A percentile compares a stretch with the other conserved stretches of the same genome.
phyloP scores from a whole-genome alignment of 1,140 invertebrate species.

The Listronotus bonariensis region DNA sequence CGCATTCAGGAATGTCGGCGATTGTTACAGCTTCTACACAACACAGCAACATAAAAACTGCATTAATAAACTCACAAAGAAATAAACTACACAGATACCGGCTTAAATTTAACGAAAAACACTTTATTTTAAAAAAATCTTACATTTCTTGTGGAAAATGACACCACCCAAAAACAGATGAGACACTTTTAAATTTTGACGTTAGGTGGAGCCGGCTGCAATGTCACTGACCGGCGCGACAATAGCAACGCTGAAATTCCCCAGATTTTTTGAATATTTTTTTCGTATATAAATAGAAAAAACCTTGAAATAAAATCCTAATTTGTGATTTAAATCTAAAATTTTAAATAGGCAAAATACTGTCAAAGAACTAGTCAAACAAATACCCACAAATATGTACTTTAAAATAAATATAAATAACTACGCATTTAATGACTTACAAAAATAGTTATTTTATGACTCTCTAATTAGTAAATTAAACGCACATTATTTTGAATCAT shows the following conservation, averaged over 20 bases:
- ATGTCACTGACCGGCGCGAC: constrained; percentile 1
- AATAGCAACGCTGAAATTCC: not conserved
- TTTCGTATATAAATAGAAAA: too few relatives aligned
- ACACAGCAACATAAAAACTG: constrained; percentile 1
- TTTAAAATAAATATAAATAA: too few relatives aligned
- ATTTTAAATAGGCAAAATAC: too few relatives aligned
- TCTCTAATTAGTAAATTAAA: too few relatives aligned
- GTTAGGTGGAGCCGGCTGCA: constrained; percentile 17
- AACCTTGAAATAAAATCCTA: too few relatives aligned
- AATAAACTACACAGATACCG: not conserved
- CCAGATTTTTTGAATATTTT: not conserved
- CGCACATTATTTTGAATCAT: too few relatives aligned
- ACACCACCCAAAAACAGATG: constrained; percentile 41
- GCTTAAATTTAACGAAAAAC: constrained; percentile 18
- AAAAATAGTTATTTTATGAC: too few relatives aligned
- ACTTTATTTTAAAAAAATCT: constrained; percentile 36
- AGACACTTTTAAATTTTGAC: constrained; percentile 26
- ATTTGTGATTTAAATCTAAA: too few relatives aligned
- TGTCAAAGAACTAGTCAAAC: too few relatives aligned
- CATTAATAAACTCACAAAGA: constrained; percentile 4
- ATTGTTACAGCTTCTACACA: constrained; percentile 7
- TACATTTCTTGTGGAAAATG: constrained; percentile 40
- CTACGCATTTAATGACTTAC: too few relatives aligned
- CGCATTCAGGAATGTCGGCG: constrained; percentile 28
- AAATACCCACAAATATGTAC: too few relatives aligned